phyloP scores from a whole-genome alignment of 2,888 invertebrate species.

The Empis stercorea region DNA sequence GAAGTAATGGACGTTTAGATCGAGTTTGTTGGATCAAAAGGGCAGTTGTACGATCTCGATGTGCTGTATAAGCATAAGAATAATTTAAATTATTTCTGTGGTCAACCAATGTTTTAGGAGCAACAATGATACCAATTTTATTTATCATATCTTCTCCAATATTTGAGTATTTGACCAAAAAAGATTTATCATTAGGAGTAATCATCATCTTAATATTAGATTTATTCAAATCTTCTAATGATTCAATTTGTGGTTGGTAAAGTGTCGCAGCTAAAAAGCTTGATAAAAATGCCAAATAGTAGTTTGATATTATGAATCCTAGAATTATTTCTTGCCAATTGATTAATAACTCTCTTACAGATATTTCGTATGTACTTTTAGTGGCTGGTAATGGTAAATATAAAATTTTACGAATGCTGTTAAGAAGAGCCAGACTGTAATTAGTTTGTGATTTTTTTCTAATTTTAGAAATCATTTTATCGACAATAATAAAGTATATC shows the following conservation, averaged over 20 bases:
- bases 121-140: neutral
- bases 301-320: constrained; percentile 1
- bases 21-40: neutral
- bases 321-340: neutral
- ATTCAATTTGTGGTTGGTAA: neutral
- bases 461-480: neutral
- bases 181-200: neutral
- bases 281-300: constrained; percentile 1
- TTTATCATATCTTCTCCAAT: neutral
- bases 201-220: neutral
- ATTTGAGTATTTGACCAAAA: neutral
- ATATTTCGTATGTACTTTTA: neutral
- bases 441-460: neutral
- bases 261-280: neutral
- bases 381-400: neutral
- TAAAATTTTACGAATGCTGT: neutral
- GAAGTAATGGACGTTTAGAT: neutral
- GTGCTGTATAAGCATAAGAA: neutral
- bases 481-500: neutral
- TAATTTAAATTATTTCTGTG: neutral
- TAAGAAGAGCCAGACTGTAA: neutral
- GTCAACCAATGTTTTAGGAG: neutral
- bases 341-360: neutral
- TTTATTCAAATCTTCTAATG: neutral
- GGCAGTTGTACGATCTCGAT: neutral